A percentile compares a stretch with the other conserved stretches of the same genome.
These are phyloP conservation scores for Ophioderma brevispina DNA, from an alignment of 35 echinoderm and acorn worm genomes.

Conservation along the genomic window DNA sequence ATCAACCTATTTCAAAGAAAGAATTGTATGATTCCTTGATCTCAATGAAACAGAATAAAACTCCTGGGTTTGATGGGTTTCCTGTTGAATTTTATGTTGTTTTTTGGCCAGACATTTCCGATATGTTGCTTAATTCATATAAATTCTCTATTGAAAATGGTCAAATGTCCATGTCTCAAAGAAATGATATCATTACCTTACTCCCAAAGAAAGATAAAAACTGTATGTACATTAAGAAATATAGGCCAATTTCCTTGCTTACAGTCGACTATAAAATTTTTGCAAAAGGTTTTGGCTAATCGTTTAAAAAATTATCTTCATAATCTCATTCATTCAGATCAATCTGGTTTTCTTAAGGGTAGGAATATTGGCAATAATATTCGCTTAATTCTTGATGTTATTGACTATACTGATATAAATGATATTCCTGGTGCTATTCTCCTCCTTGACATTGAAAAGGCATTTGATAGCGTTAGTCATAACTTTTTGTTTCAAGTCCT, in stretches of 20 bases:
- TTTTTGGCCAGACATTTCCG: conserved; percentile 35
- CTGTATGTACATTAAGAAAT: conserved; percentile 11
- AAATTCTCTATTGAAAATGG: conserved; percentile 28
- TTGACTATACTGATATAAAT: too few relatives aligned
- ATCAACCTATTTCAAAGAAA: background rate
- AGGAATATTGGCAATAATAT: too few relatives aligned
- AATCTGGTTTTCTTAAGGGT: too few relatives aligned
- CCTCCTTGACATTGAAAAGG: too few relatives aligned
- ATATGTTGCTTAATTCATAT: conserved; percentile 2
- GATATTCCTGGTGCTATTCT: too few relatives aligned
- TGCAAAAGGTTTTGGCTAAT: too few relatives aligned
- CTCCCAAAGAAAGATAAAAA: conserved; percentile 41
- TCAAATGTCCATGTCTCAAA: background rate
- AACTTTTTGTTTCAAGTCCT: too few relatives aligned
- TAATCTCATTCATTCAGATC: too few relatives aligned
- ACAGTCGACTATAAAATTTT: too few relatives aligned
- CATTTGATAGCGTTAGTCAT: too few relatives aligned
- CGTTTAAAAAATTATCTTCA: too few relatives aligned
- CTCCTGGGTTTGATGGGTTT: conserved; percentile 40
- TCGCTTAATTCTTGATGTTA: too few relatives aligned
- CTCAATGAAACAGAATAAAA: conserved; percentile 35
- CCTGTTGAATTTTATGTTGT: conserved; percentile 25
- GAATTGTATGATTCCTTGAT: conserved; percentile 26
- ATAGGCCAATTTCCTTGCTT: conserved; percentile 30
- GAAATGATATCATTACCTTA: conserved; percentile 23